Evolutionary conservation across 2,797 vertebrate species (phyloP).

Genomic region (Telmatherina bonti): DNA sequence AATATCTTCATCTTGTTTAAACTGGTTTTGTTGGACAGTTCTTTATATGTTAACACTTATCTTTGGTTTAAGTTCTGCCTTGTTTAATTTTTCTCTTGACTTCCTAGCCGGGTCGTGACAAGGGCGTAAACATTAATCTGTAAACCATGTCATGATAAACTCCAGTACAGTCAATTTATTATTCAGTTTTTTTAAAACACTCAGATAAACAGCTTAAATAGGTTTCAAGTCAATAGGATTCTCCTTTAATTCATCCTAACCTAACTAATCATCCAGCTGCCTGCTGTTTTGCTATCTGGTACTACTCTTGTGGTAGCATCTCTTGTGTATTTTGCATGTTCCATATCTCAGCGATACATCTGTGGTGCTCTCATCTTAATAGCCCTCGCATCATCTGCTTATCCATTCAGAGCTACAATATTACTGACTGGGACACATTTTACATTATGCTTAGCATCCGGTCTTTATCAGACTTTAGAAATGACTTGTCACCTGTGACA

Average conservation of each 20-base stretch:
- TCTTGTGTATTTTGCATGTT: slow-evolving; percentile 23
- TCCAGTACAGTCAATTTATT: neutral
- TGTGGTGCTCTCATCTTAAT: neutral
- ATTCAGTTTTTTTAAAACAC: neutral
- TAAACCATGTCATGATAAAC: neutral
- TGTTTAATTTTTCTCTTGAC: too few relatives aligned
- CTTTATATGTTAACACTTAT: too few relatives aligned
- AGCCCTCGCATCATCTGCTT: slow-evolving; percentile 7
- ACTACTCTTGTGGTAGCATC: slow-evolving; percentile 4
- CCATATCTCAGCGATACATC: slow-evolving; percentile 15
- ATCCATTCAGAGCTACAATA: neutral
- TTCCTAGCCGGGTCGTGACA: too few relatives aligned
- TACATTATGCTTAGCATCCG: slow-evolving; percentile 7
- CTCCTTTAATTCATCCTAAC: neutral
- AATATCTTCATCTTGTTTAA: too few relatives aligned
- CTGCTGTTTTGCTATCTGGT: slow-evolving; percentile 7
- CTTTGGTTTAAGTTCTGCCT: too few relatives aligned
- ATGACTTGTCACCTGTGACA: slow-evolving; percentile 33
- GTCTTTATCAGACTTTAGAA: slow-evolving; percentile 36
- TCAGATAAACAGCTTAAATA: neutral
- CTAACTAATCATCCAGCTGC: neutral
- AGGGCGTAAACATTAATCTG: neutral
- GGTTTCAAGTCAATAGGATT: neutral
- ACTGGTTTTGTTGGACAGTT: too few relatives aligned
- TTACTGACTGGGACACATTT: slow-evolving; percentile 1